Percentiles rank a stretch among this genome's conserved stretches.
phyloP scores from a whole-genome alignment of 2,888 invertebrate species.

The Drosophila kuntzei region DNA sequence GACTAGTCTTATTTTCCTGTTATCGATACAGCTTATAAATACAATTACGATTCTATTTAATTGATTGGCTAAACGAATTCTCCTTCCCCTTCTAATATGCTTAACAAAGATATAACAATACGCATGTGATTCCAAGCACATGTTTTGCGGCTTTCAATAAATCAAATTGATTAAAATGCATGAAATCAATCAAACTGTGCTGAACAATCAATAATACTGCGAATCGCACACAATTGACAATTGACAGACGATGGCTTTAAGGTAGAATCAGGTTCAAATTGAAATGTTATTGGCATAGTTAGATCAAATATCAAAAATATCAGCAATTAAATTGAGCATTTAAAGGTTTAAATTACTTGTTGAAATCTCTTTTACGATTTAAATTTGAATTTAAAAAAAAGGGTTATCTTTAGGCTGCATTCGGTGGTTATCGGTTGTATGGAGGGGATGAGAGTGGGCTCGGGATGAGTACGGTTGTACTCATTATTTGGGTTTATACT shows the following conservation, averaged over 20 bases:
- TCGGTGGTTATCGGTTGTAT: not conserved
- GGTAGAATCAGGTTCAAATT: constrained; percentile 7
- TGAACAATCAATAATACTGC: constrained; percentile 27
- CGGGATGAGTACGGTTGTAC: not conserved
- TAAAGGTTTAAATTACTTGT: not conserved
- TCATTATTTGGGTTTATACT: constrained; percentile 11
- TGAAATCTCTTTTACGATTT: not conserved
- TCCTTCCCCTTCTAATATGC: not conserved
- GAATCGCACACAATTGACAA: constrained; percentile 15
- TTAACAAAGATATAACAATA: constrained; percentile 15
- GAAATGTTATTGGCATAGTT: constrained; percentile 9
- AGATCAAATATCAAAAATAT: not conserved
- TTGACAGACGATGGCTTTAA: constrained; percentile 22
- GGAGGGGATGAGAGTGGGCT: not conserved
- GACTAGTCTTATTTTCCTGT: too few species aligned
- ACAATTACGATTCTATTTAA: constrained; percentile 5
- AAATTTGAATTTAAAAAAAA: not conserved
- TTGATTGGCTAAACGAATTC: constrained; percentile 1
- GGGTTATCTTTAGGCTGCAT: not conserved
- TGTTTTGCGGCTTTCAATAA: constrained; percentile 25
- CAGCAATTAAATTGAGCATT: not conserved
- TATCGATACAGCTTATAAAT: not conserved
- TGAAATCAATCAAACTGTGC: constrained; percentile 31
- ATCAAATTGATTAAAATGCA: constrained; percentile 32
- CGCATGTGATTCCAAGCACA: constrained; percentile 6